Conservation (phyloP, 2,113 vertebrate genomes). For the Microcebus tavaratra region DNA sequence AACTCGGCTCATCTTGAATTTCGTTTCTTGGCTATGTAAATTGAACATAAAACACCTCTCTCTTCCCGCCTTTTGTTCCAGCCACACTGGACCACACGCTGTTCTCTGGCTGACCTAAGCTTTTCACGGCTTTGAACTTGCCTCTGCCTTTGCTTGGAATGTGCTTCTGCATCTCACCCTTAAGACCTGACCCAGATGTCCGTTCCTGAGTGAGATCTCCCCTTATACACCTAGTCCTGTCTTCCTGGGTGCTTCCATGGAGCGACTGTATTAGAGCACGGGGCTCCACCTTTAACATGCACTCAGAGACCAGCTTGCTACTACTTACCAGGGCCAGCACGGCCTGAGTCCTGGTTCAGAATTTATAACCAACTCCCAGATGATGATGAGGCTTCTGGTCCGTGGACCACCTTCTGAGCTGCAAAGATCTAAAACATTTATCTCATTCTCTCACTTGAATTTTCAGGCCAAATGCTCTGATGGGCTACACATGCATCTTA, state of each 20-base stretch:
- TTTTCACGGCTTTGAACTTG: background rate
- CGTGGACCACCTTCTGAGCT: background rate
- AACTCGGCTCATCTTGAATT: background rate
- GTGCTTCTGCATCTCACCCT: background rate
- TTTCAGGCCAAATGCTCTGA: background rate
- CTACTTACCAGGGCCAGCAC: background rate
- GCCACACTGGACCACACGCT: background rate
- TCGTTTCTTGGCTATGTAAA: slow-evolving; percentile 28
- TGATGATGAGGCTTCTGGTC: background rate
- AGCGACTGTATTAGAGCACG: too few species aligned
- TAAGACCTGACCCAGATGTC: background rate
- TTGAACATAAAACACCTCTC: slow-evolving; percentile 35
- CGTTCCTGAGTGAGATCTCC: background rate
- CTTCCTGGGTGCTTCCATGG: background rate
- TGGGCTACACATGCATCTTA: background rate
- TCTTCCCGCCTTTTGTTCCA: slow-evolving; percentile 11
- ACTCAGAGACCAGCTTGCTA: background rate
- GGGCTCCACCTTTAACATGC: background rate
- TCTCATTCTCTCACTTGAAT: background rate
- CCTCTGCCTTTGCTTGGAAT: background rate
- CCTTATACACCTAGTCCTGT: background rate
- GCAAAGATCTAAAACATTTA: background rate
- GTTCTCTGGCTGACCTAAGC: background rate
- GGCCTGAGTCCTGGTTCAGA: background rate
- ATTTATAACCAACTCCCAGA: background rate